Conservation (phyloP, 2,797 vertebrate genomes). For the Gobionotothen gibberifrons region DNA sequence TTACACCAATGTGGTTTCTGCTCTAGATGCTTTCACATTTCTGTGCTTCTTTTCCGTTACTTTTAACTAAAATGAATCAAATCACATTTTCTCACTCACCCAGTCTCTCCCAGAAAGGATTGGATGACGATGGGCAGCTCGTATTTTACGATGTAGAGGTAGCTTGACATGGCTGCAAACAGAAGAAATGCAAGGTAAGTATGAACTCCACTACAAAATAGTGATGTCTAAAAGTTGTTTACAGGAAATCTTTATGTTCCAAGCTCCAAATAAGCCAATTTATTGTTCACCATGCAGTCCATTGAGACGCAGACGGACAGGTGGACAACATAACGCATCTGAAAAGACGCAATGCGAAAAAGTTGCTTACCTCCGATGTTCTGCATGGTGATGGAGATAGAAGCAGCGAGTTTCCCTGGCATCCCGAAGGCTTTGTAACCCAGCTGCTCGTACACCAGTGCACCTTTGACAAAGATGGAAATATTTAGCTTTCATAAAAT, state of each 20-base stretch:
- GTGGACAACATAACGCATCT: not conserved
- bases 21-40: not conserved
- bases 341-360: not conserved
- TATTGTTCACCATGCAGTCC: not conserved
- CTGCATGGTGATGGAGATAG: slow-evolving; percentile 95
- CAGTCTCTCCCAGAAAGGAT: slow-evolving; percentile 85
- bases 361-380: slow-evolving; percentile 92
- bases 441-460: slow-evolving; percentile 93
- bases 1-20: not conserved
- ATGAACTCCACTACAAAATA: slow-evolving; percentile 7
- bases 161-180: slow-evolving; percentile 96
- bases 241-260: slow-evolving; percentile 33
- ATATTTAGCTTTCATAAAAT: not conserved
- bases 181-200: slow-evolving; percentile 51
- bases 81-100: slow-evolving; percentile 80
- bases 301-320: slow-evolving; percentile 7
- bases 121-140: slow-evolving; percentile 97
- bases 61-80: not conserved
- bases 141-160: slow-evolving; percentile 99
- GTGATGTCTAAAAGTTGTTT: slow-evolving; percentile 18
- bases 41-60: not conserved
- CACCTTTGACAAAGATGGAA: slow-evolving; percentile 79
- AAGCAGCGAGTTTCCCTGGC: slow-evolving; percentile 95
- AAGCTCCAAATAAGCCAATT: slow-evolving; percentile 9
- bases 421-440: slow-evolving; percentile 96